phyloP scores from a whole-genome alignment of 2,797 vertebrate species.

The Lepilemur ruficaudatus region DNA sequence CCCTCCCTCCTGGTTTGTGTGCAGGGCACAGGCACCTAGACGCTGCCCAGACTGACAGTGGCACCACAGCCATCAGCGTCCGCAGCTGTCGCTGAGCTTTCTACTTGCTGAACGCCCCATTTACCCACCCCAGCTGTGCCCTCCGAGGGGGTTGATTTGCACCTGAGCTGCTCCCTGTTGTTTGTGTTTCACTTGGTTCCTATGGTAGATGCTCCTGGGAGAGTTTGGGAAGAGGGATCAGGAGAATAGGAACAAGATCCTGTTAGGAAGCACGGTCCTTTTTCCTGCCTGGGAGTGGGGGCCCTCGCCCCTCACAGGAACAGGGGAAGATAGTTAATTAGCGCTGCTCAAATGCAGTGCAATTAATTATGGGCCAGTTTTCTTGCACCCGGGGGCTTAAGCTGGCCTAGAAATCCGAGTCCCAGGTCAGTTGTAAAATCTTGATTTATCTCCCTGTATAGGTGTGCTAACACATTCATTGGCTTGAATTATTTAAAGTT shows the following conservation, averaged over 20 bases:
- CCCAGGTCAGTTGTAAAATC: constrained; percentile 24
- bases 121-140: not conserved
- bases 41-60: not conserved
- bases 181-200: constrained; percentile 16
- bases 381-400: not conserved
- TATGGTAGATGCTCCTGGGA: not conserved
- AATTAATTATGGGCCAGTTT: constrained; percentile 14
- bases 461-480: constrained; percentile 66
- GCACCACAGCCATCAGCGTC: not conserved
- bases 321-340: not conserved
- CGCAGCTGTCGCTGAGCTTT: not conserved
- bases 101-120: too few relatives aligned
- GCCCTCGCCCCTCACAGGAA: not conserved
- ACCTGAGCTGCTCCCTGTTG: not conserved
- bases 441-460: constrained; percentile 64
- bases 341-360: not conserved
- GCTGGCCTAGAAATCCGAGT: not conserved
- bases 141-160: not conserved
- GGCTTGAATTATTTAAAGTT: constrained; percentile 64
- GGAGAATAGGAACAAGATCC: not conserved
- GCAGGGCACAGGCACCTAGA: not conserved
- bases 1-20: too few relatives aligned
- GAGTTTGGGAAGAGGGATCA: constrained; percentile 9
- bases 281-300: not conserved
- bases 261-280: not conserved